Base-by-base conservation (phyloP, 2,113 vertebrate genomes). In the Myanophis thanlyinensis region DNA sequence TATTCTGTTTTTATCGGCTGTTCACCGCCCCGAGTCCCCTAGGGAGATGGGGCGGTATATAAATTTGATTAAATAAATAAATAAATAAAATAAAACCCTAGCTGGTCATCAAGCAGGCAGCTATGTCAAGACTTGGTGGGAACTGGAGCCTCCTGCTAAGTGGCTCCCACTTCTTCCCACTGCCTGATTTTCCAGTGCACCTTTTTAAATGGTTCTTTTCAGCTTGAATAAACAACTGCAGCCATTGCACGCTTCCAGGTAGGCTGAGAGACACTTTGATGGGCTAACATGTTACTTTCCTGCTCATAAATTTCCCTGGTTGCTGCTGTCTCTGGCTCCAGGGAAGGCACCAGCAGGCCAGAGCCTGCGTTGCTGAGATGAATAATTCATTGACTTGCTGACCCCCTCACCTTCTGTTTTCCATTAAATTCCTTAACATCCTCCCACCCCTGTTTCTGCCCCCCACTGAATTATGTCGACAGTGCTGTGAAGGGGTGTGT, bases 211-310 rank as follows among this genome's bases (percentile, higher is more conserved):
- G 44, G 35, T 59, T 30, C 73, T 92, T 95, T 94, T 1, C 20
- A 80, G 93, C 0, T 25, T 94, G 93, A 94, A 95, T 95, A 94
- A 97, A 95, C 96, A 94, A 94, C 48, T 67, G 90, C 87, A 94
- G 95, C 95, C 90, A 93, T 96, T 95, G 94, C 92, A 93, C 92
- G 93, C 94, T 96, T 96, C 95, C 94, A 94, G 95, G 95, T 93
- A 94, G 94, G 96, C 95, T 95, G 88, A 88, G 90, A 96, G 96
- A 94, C 94, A 94, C 96, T 96, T 95, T 95, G 95, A 94, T 93
- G 92, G 93, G 96, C 93, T 93, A 94, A 94, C 90, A 91, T 52
- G 94, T 94, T 95, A 94, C 93, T 94, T 94, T 90, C 94, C 94
- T 93, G 47, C 96, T 92, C 95, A 87, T 97, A 96, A 96, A 97